phyloP scores from a whole-genome alignment of 2,888 invertebrate species.

The Stegophylla sp. region DNA sequence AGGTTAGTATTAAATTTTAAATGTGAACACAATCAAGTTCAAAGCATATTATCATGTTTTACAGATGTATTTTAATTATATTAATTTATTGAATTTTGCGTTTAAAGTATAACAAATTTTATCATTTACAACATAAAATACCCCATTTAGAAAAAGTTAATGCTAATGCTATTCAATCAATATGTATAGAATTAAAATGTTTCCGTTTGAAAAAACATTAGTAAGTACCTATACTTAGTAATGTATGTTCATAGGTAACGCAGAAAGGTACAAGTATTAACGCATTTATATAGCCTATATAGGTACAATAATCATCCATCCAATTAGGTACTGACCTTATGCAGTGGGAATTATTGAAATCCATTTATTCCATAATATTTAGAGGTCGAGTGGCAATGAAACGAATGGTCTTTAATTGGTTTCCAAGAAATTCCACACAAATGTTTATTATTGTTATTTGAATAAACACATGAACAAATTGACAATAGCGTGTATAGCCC shows the following conservation, averaged over 20 bases:
- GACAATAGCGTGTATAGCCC: no score
- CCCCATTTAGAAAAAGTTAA: no score
- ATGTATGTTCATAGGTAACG: background rate
- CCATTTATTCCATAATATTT: slow-evolving; percentile 2
- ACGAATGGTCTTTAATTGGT: background rate
- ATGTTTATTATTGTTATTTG: background rate
- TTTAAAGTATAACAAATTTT: no score
- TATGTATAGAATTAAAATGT: background rate
- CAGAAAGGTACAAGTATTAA: background rate
- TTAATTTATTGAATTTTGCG: no score
- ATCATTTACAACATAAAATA: no score
- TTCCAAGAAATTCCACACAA: background rate
- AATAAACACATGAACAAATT: background rate
- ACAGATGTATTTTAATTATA: no score
- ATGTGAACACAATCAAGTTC: no score
- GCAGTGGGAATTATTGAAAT: slow-evolving; percentile 6
- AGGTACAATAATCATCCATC: slow-evolving; percentile 1
- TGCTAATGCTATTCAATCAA: no score
- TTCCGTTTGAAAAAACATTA: background rate
- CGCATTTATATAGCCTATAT: background rate
- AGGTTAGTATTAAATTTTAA: no score
- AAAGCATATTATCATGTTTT: no score
- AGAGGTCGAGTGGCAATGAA: background rate
- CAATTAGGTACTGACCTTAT: slow-evolving; percentile 33
- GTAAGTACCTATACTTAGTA: background rate